These are phyloP conservation scores for Agriopis aurantiaria DNA, from an alignment of 2,888 invertebrate species.

Conservation along the genomic window DNA sequence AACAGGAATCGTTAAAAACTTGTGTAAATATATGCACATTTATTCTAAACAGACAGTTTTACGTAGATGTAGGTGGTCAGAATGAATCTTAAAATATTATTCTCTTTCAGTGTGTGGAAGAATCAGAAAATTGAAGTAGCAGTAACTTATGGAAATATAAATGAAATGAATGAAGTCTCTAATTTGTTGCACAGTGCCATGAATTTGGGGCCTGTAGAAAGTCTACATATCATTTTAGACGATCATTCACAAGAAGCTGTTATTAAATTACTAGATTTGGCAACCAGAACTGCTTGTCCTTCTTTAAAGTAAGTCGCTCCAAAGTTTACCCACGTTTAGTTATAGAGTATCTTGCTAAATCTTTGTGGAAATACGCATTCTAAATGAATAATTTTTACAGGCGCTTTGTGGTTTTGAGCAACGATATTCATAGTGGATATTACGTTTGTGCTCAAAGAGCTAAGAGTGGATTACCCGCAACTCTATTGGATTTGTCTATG, in stretches of 20 bases:
- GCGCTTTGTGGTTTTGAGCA: slow-evolving; percentile 19
- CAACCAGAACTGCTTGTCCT: slow-evolving; percentile 20
- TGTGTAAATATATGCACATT: no score
- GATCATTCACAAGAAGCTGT: background rate
- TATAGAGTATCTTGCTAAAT: background rate
- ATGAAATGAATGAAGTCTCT: slow-evolving; percentile 15
- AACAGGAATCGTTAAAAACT: no score
- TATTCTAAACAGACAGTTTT: no score
- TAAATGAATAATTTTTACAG: slow-evolving; percentile 9
- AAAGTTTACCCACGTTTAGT: background rate
- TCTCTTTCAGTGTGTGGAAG: slow-evolving; percentile 44
- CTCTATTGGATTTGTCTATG: slow-evolving; percentile 24
- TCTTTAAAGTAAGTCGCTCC: slow-evolving; percentile 24
- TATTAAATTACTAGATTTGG: slow-evolving; percentile 7
- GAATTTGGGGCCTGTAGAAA: slow-evolving; percentile 25
- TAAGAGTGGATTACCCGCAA: slow-evolving; percentile 24
- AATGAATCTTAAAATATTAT: background rate
- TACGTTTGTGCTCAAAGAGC: slow-evolving; percentile 9
- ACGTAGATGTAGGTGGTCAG: background rate
- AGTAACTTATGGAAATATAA: slow-evolving; percentile 28
- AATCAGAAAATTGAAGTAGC: slow-evolving; percentile 39
- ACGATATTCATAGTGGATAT: background rate
- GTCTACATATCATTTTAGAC: slow-evolving; percentile 18
- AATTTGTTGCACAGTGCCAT: slow-evolving; percentile 23
- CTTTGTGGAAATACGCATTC: background rate